These are phyloP conservation scores for Caenorhabditis becei DNA, from an alignment of 2,888 invertebrate genomes.

Conservation along the genomic window DNA sequence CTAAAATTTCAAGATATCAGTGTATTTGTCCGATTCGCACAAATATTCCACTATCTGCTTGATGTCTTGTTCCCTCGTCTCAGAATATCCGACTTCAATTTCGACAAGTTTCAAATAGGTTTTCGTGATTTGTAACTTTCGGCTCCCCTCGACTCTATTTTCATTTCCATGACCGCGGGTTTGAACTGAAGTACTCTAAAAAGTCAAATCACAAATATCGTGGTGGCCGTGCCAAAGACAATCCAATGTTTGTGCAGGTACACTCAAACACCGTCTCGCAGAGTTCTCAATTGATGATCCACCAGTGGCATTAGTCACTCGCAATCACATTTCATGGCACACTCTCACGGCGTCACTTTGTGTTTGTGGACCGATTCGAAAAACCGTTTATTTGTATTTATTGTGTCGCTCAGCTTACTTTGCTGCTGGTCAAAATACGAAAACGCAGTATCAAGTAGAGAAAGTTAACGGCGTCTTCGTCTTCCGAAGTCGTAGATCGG, in stretches of 20 bases:
- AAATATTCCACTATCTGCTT: too few species aligned
- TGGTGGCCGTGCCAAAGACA: constrained; percentile 43
- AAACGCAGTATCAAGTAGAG: constrained; percentile 9
- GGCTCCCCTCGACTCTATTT: constrained; percentile 3
- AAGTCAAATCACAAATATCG: constrained; percentile 30
- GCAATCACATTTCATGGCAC: constrained; percentile 12
- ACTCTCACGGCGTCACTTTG: constrained; percentile 41
- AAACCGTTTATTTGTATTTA: constrained; percentile 29
- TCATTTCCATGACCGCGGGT: constrained; percentile 10
- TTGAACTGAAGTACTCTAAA: constrained; percentile 11
- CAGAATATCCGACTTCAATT: too few species aligned
- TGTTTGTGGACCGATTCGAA: constrained; percentile 29
- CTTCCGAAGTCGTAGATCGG: constrained; percentile 35
- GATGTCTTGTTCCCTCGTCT: too few species aligned
- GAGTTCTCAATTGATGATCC: constrained; percentile 30
- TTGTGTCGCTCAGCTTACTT: background rate
- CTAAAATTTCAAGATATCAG: too few species aligned
- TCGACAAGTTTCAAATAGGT: too few species aligned
- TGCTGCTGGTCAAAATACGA: constrained; percentile 46
- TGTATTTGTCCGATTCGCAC: too few species aligned
- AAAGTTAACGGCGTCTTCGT: constrained; percentile 31
- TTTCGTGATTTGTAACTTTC: background rate
- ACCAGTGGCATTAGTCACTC: constrained; percentile 23
- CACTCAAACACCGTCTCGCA: constrained; percentile 42
- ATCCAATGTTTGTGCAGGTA: constrained; percentile 56